phyloP scores from a whole-genome alignment of 2,888 invertebrate genomes.

The Xiphydria camelus region DNA sequence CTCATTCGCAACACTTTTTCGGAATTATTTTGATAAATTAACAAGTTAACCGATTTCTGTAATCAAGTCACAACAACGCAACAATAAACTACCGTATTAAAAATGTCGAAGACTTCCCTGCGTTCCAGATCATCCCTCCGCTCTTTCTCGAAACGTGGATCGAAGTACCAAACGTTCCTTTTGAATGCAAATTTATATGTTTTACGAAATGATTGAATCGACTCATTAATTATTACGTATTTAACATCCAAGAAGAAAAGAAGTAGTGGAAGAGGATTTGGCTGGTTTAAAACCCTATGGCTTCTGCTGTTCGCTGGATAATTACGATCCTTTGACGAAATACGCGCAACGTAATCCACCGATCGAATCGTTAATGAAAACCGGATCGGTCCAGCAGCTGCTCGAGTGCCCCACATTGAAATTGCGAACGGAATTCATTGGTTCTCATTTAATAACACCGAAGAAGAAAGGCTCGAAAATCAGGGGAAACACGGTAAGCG shows the following conservation, averaged over 20 bases:
- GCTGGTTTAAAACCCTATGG: conserved; percentile 20
- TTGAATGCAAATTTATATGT: too few relatives aligned
- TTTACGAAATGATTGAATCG: too few relatives aligned
- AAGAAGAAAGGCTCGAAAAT: conserved; percentile 11
- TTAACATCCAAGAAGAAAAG: too few relatives aligned
- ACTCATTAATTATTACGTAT: too few relatives aligned
- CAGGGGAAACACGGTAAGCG: conserved; percentile 1
- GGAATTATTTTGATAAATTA: neutral
- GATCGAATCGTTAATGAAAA: conserved; percentile 16
- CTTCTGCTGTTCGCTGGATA: conserved; percentile 30
- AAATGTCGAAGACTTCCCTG: neutral
- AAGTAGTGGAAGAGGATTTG: neutral
- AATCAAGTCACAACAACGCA: neutral
- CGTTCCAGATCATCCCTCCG: too few relatives aligned
- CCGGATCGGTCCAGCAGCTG: too few relatives aligned
- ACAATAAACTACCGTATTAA: too few relatives aligned
- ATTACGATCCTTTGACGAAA: conserved; percentile 20
- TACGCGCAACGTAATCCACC: conserved; percentile 23
- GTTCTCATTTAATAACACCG: neutral
- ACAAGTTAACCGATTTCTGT: neutral
- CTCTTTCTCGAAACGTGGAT: too few relatives aligned
- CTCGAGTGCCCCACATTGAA: conserved; percentile 30
- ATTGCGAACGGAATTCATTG: conserved; percentile 18
- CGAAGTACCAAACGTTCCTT: too few relatives aligned
- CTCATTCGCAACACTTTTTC: too few relatives aligned